A percentile compares a stretch with the other conserved stretches of the same genome.
Evolutionary conservation across 2,888 invertebrate species (phyloP).

Genomic region (Norana najaformis): DNA sequence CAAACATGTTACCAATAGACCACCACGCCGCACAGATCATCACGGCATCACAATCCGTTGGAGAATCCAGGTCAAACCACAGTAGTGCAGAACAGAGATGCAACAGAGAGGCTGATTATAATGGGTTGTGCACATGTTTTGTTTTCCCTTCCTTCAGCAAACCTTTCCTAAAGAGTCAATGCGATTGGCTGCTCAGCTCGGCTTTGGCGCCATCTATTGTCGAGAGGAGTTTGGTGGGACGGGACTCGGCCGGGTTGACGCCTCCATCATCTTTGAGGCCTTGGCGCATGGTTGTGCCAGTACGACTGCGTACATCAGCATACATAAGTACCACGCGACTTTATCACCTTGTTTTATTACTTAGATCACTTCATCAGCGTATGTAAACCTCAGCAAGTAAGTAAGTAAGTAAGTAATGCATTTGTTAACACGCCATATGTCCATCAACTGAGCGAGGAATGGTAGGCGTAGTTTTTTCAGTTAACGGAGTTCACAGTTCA

Average conservation of each 20-base stretch:
- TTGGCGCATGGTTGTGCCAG: slow-evolving; percentile 67
- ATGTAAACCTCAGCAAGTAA: no score
- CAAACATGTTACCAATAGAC: no score
- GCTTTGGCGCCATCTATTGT: slow-evolving; percentile 68
- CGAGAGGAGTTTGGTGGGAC: slow-evolving; percentile 66
- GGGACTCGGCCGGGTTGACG: slow-evolving; percentile 65
- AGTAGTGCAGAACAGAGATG: no score
- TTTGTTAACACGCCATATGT: no score
- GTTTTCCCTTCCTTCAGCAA: slow-evolving; percentile 56
- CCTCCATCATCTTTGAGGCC: slow-evolving; percentile 69
- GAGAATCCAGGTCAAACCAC: no score
- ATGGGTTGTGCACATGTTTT: not conserved
- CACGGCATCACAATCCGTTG: no score
- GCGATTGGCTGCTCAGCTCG: slow-evolving; percentile 65
- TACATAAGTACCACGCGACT: slow-evolving; percentile 66
- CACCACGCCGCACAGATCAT: no score
- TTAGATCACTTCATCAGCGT: slow-evolving; percentile 33
- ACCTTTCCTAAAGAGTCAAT: slow-evolving; percentile 66
- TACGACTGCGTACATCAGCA: slow-evolving; percentile 68
- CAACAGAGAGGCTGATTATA: no score
- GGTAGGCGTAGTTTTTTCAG: no score
- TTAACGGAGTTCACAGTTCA: no score
- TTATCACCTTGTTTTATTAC: not conserved
- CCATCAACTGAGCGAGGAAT: no score
- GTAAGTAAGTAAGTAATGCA: no score